These are phyloP conservation scores for Arctopsyche grandis DNA, from an alignment of 1,140 invertebrate genomes.

Conservation along the genomic window DNA sequence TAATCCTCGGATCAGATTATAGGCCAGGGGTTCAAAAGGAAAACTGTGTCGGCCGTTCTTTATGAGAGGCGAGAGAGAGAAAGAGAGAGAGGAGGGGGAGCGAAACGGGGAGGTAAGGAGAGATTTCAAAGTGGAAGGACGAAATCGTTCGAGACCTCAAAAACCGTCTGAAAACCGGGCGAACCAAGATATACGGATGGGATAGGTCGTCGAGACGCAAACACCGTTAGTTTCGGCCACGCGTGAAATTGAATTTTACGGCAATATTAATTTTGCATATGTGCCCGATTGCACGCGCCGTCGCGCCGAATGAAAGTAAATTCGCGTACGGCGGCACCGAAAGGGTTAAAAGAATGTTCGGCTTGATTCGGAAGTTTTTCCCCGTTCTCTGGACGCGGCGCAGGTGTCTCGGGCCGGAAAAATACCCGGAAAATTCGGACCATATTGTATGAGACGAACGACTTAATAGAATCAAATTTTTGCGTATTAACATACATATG, in stretches of 20 bases:
- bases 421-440: too few species aligned
- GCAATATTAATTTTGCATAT: neutral
- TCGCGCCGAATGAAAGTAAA: too few species aligned
- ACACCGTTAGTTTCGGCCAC: neutral
- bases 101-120: too few species aligned
- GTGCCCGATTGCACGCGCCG: neutral
- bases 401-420: too few species aligned
- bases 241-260: constrained; percentile 16
- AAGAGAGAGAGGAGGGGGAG: too few species aligned
- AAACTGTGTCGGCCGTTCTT: constrained; percentile 26
- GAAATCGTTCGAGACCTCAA: neutral
- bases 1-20: constrained; percentile 26
- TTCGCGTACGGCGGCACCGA: too few species aligned
- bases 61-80: neutral
- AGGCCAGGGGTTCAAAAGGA: constrained; percentile 19
- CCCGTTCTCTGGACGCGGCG: neutral
- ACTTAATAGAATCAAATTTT: too few species aligned
- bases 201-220: neutral
- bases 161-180: neutral
- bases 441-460: too few species aligned
- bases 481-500: too few species aligned
- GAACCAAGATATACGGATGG: neutral
- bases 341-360: too few species aligned
- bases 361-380: neutral
- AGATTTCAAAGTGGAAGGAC: too few species aligned